Base-by-base conservation (phyloP, 1,140 invertebrate genomes). In the Zaprionus gabonicus region DNA sequence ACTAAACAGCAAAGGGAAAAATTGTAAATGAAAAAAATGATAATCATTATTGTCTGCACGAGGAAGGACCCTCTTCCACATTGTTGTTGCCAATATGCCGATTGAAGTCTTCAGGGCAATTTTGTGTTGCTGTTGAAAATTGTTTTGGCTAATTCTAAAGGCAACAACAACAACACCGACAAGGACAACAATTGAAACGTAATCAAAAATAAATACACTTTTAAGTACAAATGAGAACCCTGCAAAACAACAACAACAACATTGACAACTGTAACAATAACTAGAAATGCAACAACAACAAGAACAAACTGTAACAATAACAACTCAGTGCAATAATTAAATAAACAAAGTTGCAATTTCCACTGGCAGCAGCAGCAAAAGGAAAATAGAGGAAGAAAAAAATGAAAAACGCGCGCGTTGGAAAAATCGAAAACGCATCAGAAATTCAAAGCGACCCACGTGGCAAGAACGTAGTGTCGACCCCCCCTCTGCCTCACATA, bases 361-460 rank as follows among this genome's bases (percentile, higher is more conserved):
- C 80, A 46, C 41, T 9, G 36, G 70, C 76, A 86, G 71, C 80
- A 86, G 65, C 63, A 82, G 73, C 77, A 88, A 88, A 68, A 72
- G 38, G 31, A 27, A 57, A 72, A 56, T 57, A 38, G 17, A 51
- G 4, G 79, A 69, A 69, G 20, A 66, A 71, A 75, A 75, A 58
- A 60, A 59, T 65, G 58, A 34, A 49, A 49, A 63, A 65, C 58
- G 36, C 65, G 64, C 60, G 71, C 44, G 41, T 51, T 51, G 68
- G 68, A 78, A 88, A 86, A 88, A 88, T 87, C 78, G 84, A 87
- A 87, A 88, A 84, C 69, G 78, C 84, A 88, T 83, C 81, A 78
- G 71, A 87, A 84, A 84, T 88, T 88, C 81, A 87, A 87, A 78
- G 76, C 69, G 28, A 28, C 0, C 38, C 69, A 56, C 60, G 49